Percentiles rank a stretch among this genome's conserved stretches.
Conservation (phyloP, 1,140 invertebrate genomes). For the Solen grandis region DNA sequence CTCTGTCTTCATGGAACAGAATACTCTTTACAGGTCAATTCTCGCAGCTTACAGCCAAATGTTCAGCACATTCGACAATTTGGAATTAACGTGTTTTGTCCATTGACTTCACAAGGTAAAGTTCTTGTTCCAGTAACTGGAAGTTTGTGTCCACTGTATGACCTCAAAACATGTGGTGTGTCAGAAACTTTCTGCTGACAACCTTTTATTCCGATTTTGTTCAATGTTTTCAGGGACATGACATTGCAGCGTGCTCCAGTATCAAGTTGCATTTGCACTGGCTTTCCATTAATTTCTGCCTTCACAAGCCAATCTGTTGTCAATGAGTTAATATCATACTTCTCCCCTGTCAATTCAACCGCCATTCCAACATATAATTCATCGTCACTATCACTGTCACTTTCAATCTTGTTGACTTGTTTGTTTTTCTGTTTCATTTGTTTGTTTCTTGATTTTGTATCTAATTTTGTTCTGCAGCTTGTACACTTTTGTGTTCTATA, state of each 20-base stretch:
- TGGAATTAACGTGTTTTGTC: no score
- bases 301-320: background rate
- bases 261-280: constrained; percentile 21
- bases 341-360: background rate
- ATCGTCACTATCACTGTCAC: no score
- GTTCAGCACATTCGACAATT: no score
- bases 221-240: constrained; percentile 7
- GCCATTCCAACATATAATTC: constrained; percentile 29
- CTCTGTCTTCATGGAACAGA: no score
- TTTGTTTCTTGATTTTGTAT: background rate
- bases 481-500: background rate
- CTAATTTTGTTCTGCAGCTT: constrained; percentile 7
- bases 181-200: background rate
- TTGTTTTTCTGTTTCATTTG: background rate
- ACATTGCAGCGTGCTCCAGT: constrained; percentile 12
- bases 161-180: background rate
- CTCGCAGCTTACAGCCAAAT: no score
- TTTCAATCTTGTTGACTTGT: no score
- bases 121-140: background rate
- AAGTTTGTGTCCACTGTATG: constrained; percentile 32
- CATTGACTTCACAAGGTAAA: background rate
- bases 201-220: background rate
- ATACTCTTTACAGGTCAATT: no score
- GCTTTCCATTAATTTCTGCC: background rate
- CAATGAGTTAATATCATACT: constrained; percentile 15